Conservation (phyloP, 2,888 invertebrate species). For the Acanthoscelides obtectus region DNA sequence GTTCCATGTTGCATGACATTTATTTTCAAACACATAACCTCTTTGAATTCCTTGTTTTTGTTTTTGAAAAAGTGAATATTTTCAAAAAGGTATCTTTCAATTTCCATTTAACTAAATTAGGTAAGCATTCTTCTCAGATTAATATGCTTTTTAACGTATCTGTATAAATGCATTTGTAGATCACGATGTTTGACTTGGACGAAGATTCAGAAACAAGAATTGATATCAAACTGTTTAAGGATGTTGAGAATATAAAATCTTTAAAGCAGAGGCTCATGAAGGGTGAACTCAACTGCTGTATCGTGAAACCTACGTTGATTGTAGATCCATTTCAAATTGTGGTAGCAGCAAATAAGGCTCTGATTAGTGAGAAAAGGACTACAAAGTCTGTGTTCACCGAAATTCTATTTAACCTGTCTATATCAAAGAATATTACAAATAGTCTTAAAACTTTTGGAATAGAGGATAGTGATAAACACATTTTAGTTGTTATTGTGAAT, state of each 20-base stretch:
- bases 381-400: constrained; percentile 63
- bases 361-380: constrained; percentile 52
- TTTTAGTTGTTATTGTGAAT: constrained; percentile 49
- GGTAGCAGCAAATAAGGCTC: constrained; percentile 65
- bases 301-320: constrained; percentile 58
- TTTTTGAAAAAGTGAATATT: no score
- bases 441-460: constrained; percentile 64
- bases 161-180: not conserved
- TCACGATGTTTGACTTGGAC: constrained; percentile 27
- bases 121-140: no score
- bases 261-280: constrained; percentile 53
- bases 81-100: no score
- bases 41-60: no score
- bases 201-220: constrained; percentile 29
- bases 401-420: constrained; percentile 63
- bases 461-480: constrained; percentile 46
- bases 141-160: no score
- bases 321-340: constrained; percentile 58
- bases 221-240: constrained; percentile 51
- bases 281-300: constrained; percentile 57
- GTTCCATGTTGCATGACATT: no score
- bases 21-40: no score
- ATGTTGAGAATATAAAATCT: constrained; percentile 56
- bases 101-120: no score
- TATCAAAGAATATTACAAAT: constrained; percentile 64